Evolutionary conservation across 2,888 invertebrate genomes (phyloP).

Genomic region (Cephus pygmeus): DNA sequence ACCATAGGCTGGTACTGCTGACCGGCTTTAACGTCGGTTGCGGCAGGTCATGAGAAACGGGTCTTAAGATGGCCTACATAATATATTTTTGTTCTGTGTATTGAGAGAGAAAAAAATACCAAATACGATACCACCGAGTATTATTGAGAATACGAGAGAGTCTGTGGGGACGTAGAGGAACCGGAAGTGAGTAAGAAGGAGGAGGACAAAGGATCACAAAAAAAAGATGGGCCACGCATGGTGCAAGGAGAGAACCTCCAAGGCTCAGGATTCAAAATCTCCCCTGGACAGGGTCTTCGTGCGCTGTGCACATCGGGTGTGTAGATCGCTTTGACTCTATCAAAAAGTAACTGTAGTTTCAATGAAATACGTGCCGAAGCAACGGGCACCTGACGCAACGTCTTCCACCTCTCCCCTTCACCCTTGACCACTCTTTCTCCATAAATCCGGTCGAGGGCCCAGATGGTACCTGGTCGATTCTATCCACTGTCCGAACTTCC

Average conservation of each 20-base stretch:
- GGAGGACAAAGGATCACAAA: conserved; percentile 9
- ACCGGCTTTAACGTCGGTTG: conserved; percentile 33
- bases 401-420: neutral
- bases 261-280: conserved; percentile 64
- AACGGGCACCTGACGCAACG: neutral
- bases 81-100: neutral
- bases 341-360: neutral
- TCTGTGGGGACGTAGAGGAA: conserved; percentile 1
- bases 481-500: neutral
- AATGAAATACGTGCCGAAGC: neutral
- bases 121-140: neutral
- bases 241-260: conserved; percentile 62
- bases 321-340: conserved; percentile 21
- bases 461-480: neutral
- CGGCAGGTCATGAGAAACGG: conserved; percentile 54
- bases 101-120: neutral
- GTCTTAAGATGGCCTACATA: conserved; percentile 52
- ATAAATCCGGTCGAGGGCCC: neutral
- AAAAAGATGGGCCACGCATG: conserved; percentile 63
- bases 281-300: conserved; percentile 63
- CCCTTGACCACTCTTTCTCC: neutral
- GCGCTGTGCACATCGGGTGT: conserved; percentile 63
- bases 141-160: neutral
- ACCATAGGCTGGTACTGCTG: conserved; percentile 16
- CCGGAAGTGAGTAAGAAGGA: conserved; percentile 11